Evolutionary conservation across 2,113 vertebrate species (phyloP), one percentile per base, ranked within the genome.

Genomic region (Nannospalax galili): DNA sequence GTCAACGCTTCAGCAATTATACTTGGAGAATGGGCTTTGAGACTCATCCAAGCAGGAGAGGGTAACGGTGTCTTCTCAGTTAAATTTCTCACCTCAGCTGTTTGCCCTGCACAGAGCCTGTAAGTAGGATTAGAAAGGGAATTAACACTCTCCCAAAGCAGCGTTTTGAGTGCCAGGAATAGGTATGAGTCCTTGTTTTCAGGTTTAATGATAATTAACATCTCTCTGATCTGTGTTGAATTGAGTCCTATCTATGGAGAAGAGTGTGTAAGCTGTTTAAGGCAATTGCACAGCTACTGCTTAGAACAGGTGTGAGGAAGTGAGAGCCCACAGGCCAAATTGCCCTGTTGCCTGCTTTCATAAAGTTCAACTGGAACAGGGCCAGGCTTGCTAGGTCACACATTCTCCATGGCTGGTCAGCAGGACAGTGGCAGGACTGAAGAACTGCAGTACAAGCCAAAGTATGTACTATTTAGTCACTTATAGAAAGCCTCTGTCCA

Each of bases 41-140:
- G 91, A 58, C 40, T 90, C 45, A 88, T 70, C 74, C 96, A 85
- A 85, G 82, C 77, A 90, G 11, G 40, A 95, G 45, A 93, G 22
- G 72, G 81, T 58, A 56, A 78, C 19, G 35, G 40, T 77, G 75
- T n/a, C 88, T 45, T 86, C 15, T 6, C 5, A 70, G 60, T 74
- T 84, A 88, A 64, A 77, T 65, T 88, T 95, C 64, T 88, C 78
- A 85, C 77, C 37, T 88, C 73, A 40, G 56, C 62, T 84, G 62
- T 73, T 97, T 75, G 52, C 32, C 56, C n/a, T 37, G 20, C 1
- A 2, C 37, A 32, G 16, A 95, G 52, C 48, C 87, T 69, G 15
- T 45, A n/a, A n/a, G 91, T 72, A n/a, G n/a, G 67, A 80, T 95
- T 79, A 87, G 72, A 92, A 84, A 84, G 22, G 12, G 56, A 94